Base-by-base conservation (phyloP, 2,113 vertebrate genomes). In the Verasper variegatus region DNA sequence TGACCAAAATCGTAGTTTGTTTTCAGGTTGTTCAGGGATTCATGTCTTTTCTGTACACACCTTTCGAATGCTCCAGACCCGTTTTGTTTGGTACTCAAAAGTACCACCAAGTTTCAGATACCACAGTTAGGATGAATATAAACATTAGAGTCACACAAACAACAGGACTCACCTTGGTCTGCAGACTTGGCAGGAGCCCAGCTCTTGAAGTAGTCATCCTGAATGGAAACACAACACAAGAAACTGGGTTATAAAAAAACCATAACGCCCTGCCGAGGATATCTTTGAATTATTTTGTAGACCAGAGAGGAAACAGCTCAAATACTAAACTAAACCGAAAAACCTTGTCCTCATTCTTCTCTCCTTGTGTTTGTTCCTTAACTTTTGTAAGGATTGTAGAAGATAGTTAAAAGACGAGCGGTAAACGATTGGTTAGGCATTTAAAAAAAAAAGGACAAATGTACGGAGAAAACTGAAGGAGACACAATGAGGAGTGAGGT, bases 151-250 rank as follows among this genome's bases (percentile, higher is more conserved):
- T 21, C 51, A 31, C 31, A 76, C 37, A 74, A 71, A 47, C 23
- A 79, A 24, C 55, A 70, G 31, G 58, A 91, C 88, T 92, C 85
- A 93, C 92, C 91, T 81, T 91, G 91, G 80, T 90, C 89, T 13
- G 88, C 78, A 81, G 90, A 90, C 84, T 86, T 92, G 76, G 90
- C 86, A 70, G 91, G 88, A 81, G 86, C 89, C 90, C 90, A 93
- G 85, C 89, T 92, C 88, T 93, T 93, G 84, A 93, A 92, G 88
- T 92, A 92, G 80, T 93, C 92, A 83, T 92, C 92, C 92, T 93
- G 77, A 71, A 51, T 62, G 24, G 68, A 90, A 86, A 85, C 76
- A 91, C 62, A 83, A 67, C 14, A 81, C 14, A 78, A 71, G 62
- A 63, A 77, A 74, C 10, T 62, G n/a, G 35, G 80, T 88, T 82